phyloP scores from a whole-genome alignment of 2,113 vertebrate species.

The Pyrgilauda ruficollis region DNA sequence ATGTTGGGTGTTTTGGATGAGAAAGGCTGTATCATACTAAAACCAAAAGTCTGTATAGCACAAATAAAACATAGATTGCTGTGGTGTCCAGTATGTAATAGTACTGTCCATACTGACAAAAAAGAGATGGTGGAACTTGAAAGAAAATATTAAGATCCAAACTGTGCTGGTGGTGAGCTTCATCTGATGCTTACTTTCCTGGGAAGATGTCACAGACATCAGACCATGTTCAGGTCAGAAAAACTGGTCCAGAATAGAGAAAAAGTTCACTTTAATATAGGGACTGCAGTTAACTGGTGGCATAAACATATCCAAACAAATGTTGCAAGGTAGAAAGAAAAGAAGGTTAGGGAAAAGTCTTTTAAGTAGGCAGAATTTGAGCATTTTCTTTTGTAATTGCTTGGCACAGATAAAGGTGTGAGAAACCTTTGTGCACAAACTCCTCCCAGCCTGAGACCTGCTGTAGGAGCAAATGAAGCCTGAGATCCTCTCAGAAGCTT shows the following conservation, averaged over 20 bases:
- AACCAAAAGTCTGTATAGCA: not conserved
- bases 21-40: not conserved
- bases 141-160: not conserved
- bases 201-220: not conserved
- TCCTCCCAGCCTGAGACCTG: not conserved
- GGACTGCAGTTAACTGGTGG: not conserved
- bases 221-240: not conserved
- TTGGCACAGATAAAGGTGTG: not conserved
- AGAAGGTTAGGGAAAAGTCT: not conserved
- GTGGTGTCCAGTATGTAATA: not conserved
- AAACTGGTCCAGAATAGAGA: not conserved
- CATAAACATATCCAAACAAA: not conserved
- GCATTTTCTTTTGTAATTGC: not conserved
- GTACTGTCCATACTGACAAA: not conserved
- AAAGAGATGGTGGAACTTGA: not conserved
- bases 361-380: not conserved
- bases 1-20: not conserved
- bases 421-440: not conserved
- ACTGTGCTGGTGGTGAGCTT: not conserved
- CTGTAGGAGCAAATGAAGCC: not conserved
- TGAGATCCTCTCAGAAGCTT: not conserved
- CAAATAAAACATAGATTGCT: not conserved
- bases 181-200: not conserved
- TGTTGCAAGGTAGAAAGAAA: not conserved
- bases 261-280: not conserved